Evolutionary conservation across 2,113 vertebrate genomes (phyloP).

Genomic region (Hippocampus barbouri): DNA sequence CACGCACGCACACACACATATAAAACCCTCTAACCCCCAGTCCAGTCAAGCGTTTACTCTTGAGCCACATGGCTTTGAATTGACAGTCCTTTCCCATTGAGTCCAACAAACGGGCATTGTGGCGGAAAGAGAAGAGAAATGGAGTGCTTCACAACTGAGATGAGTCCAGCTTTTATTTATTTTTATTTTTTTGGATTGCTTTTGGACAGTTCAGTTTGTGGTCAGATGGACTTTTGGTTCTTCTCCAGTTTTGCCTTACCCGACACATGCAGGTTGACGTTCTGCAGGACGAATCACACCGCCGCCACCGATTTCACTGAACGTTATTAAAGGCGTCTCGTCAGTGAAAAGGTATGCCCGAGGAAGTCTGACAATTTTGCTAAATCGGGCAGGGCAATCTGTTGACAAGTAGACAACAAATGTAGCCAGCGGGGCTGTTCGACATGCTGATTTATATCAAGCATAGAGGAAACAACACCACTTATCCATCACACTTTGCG

Average conservation of each 20-base stretch:
- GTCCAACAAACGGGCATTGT: slow-evolving; percentile 32
- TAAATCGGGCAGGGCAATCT: background rate
- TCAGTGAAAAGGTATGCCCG: slow-evolving; percentile 7
- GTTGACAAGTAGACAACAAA: slow-evolving; percentile 26
- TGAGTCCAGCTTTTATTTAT: slow-evolving; percentile 37
- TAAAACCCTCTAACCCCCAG: slow-evolving; percentile 40
- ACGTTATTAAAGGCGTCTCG: background rate
- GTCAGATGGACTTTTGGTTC: slow-evolving; percentile 39
- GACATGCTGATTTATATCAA: slow-evolving; percentile 36
- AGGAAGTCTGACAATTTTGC: slow-evolving; percentile 22
- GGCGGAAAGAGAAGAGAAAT: slow-evolving; percentile 20
- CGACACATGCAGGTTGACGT: slow-evolving; percentile 15
- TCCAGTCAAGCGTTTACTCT: slow-evolving; percentile 50
- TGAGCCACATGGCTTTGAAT: slow-evolving; percentile 65
- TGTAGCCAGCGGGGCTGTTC: slow-evolving; percentile 32
- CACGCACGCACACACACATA: slow-evolving; percentile 30
- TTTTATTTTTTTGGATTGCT: slow-evolving; percentile 42
- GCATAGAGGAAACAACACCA: background rate
- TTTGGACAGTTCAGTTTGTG: slow-evolving; percentile 22
- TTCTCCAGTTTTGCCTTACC: slow-evolving; percentile 50
- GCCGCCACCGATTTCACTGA: slow-evolving; percentile 12
- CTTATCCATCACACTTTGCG: slow-evolving; percentile 28
- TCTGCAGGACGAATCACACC: slow-evolving; percentile 25
- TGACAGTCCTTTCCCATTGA: slow-evolving; percentile 47
- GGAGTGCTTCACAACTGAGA: slow-evolving; percentile 24